phyloP scores from a whole-genome alignment of 2,888 invertebrate species.

The Lepetodrilus schrolli region DNA sequence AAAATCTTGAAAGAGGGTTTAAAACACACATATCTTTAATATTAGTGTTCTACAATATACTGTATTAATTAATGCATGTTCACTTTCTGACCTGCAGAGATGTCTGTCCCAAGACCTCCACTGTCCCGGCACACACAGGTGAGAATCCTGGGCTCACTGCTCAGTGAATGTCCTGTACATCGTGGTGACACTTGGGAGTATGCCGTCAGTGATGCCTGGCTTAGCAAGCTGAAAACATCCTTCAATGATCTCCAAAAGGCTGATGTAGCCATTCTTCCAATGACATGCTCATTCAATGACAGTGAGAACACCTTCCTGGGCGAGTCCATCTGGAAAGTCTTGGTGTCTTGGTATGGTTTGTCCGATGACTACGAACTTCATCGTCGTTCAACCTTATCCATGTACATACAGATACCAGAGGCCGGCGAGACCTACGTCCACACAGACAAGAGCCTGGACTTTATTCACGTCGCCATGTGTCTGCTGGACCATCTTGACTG shows the following conservation, averaged over 20 bases:
- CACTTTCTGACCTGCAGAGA: too few species aligned
- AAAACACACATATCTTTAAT: too few species aligned
- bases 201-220: conserved; percentile 53
- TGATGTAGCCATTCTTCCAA: conserved; percentile 33
- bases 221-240: conserved; percentile 44
- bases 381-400: conserved; percentile 44
- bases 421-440: conserved; percentile 24
- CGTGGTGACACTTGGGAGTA: conserved; percentile 45
- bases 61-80: too few species aligned
- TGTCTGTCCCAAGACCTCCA: background rate
- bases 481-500: conserved; percentile 33
- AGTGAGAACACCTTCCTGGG: conserved; percentile 51
- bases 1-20: too few species aligned
- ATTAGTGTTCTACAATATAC: too few species aligned
- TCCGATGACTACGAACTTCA: conserved; percentile 42
- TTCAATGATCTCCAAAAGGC: conserved; percentile 35
- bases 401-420: conserved; percentile 32
- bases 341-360: conserved; percentile 55
- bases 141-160: background rate
- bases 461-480: conserved; percentile 36
- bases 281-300: conserved; percentile 42
- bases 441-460: conserved; percentile 39
- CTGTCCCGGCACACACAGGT: background rate
- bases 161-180: background rate
- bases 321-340: conserved; percentile 54